Evolutionary conservation across 1,140 invertebrate genomes (phyloP), one percentile per base, ranked within the genome.

Genomic region (Cydia pomonella): DNA sequence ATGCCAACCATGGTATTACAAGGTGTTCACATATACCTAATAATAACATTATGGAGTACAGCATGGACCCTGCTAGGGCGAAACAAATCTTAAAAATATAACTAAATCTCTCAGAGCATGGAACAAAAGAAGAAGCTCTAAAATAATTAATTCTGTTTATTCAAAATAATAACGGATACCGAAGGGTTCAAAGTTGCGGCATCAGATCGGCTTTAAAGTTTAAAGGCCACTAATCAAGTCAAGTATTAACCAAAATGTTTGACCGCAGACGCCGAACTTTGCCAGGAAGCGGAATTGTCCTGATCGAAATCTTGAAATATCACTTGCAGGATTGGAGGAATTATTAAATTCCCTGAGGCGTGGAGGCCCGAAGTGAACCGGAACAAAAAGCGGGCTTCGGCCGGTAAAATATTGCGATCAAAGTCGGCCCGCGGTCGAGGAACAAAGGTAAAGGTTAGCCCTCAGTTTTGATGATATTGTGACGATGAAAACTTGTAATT

Each of bases 391-490:
- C 75, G 75, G 66, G 18, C 63, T 33, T 41, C 29, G n/a, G 41
- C 79, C 77, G 76, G 75, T 79, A 71, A 80, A 80, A 77, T 80
- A 80, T 82, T 77, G 73, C 72, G 81, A 80, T 82, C 79, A 80
- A 82, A 77, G 72, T 77, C 73, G 77, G 73, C 72, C 73, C 76
- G 64, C 75, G 29, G 29, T 38, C 29, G 59, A 64, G 73, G 63
- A 77, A 78, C 75, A 79, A 81, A 79, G 74, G 74, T 66, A 77
- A 71, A 76, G 47, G 29, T 78, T 66, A 66, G 63, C 16, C 63
- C 27, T 66, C 63, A 33, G 2, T 33, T 66, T 27, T 16, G 27
- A 23, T 63, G 21, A 66, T 29, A 66, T 21, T 33, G 27, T 66
- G 27, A n/a, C 63, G 13, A 33, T 66, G n/a, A 38, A 66, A 66